phyloP scores from a whole-genome alignment of 2,113 vertebrate genomes.

The Maccullochella peelii region DNA sequence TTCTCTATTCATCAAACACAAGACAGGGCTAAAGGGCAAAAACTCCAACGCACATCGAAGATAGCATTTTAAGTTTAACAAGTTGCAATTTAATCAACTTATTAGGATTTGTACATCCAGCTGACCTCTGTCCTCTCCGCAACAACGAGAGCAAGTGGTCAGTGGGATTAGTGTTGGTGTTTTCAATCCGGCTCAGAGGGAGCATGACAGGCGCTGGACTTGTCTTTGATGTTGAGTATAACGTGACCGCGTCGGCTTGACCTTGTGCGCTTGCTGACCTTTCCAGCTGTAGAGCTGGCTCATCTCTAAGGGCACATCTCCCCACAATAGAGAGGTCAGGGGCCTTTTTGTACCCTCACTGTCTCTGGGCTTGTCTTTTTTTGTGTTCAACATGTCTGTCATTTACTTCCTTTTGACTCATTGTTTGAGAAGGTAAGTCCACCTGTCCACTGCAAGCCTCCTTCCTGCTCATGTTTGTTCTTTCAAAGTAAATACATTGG shows the following conservation, averaged over 20 bases:
- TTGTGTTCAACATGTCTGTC: conserved; percentile 49
- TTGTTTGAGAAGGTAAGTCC: conserved; percentile 16
- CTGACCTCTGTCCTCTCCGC: conserved; percentile 67
- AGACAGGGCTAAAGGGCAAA: conserved; percentile 42
- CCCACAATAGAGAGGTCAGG: conserved; percentile 69
- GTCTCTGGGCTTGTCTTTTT: conserved; percentile 53
- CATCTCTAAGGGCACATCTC: conserved; percentile 60
- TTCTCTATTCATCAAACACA: conserved; percentile 39
- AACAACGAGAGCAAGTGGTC: conserved; percentile 47
- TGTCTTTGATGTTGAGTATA: conserved; percentile 76
- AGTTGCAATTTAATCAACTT: conserved; percentile 54
- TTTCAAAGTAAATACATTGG: background rate
- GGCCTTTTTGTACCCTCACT: conserved; percentile 53
- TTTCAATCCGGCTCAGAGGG: conserved; percentile 56
- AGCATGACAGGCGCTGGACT: conserved; percentile 67
- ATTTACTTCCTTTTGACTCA: conserved; percentile 30
- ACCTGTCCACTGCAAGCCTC: background rate
- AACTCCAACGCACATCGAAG: conserved; percentile 55
- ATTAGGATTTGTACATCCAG: conserved; percentile 56
- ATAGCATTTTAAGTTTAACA: conserved; percentile 38
- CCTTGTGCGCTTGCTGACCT: conserved; percentile 76
- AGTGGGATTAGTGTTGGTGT: conserved; percentile 73
- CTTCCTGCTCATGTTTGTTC: background rate
- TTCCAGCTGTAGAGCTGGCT: conserved; percentile 69
- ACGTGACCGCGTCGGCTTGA: conserved; percentile 66